Percentiles rank a stretch among this genome's conserved stretches.
Evolutionary conservation across 1,140 invertebrate species (phyloP).

Genomic region (Limonius californicus): DNA sequence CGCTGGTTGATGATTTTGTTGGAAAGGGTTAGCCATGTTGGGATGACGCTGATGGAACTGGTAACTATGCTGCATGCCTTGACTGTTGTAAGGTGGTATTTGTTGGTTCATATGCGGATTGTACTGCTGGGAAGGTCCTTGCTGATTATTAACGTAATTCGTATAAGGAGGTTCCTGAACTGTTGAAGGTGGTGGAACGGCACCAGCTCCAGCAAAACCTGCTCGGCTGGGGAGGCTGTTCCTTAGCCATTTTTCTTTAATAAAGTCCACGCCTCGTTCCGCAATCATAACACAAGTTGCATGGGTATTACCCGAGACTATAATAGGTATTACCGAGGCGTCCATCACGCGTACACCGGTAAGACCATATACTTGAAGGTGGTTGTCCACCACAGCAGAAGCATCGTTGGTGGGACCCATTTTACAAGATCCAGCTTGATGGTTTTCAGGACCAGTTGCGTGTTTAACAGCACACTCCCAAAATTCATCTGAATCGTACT

Average conservation of each 20-base stretch:
- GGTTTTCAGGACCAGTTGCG: conserved; percentile 77
- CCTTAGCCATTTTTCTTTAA: conserved; percentile 61
- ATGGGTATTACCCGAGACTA: conserved; percentile 76
- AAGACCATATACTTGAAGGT: conserved; percentile 67
- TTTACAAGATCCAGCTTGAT: conserved; percentile 78
- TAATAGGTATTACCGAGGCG: conserved; percentile 73
- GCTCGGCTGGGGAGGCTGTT: background rate
- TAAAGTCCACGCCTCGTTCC: conserved; percentile 74
- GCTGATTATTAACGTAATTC: background rate
- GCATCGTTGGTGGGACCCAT: conserved; percentile 71
- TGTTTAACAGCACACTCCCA: conserved; percentile 75
- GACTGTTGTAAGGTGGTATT: background rate
- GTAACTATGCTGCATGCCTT: conserved; percentile 12
- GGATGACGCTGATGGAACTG: conserved; percentile 14
- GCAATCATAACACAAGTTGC: conserved; percentile 81
- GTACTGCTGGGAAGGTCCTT: background rate
- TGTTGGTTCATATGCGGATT: background rate
- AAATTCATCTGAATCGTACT: conserved; percentile 72
- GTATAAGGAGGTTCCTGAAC: background rate
- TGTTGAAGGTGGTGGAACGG: no score
- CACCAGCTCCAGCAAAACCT: background rate
- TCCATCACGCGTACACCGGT: conserved; percentile 69
- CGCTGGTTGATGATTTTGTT: background rate
- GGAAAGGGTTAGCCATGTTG: conserved; percentile 19
- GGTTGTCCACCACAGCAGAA: conserved; percentile 66